Conservation (phyloP, 1,140 invertebrate genomes). For the Helicoverpa zea region DNA sequence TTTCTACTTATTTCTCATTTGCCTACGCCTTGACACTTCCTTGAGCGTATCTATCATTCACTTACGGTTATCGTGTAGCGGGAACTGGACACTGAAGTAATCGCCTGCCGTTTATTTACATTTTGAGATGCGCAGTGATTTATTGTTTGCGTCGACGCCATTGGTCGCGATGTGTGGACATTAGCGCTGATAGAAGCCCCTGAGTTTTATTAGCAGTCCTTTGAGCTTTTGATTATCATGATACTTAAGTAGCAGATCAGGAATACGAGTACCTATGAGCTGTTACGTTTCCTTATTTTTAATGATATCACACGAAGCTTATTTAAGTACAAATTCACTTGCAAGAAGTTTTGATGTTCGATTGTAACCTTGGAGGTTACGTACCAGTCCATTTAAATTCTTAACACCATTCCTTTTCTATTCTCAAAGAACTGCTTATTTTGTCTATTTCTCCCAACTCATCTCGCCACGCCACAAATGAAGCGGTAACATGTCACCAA, state of each 20-base stretch:
- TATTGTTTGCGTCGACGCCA: constrained; percentile 15
- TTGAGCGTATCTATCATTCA: constrained; percentile 36
- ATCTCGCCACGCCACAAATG: too few species aligned
- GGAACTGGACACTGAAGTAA: background rate
- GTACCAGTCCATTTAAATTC: too few species aligned
- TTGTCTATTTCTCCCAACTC: too few species aligned
- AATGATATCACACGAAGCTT: too few species aligned
- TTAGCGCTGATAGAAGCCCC: constrained; percentile 2
- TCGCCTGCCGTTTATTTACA: constrained; percentile 33
- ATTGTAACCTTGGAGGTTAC: too few species aligned
- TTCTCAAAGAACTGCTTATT: too few species aligned
- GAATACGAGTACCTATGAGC: background rate
- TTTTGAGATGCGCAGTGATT: constrained; percentile 23
- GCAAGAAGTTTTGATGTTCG: too few species aligned
- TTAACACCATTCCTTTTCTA: too few species aligned
- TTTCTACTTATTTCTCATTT: constrained; percentile 44
- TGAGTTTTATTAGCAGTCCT: background rate
- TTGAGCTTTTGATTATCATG: background rate
- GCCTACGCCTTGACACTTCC: constrained; percentile 40
- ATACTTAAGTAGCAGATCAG: background rate
- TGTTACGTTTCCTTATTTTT: background rate
- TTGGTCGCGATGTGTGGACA: constrained; percentile 3
- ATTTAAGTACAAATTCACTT: too few species aligned
- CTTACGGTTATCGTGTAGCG: constrained; percentile 29
- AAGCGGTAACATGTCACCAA: too few species aligned